Percentiles rank a stretch among this genome's conserved stretches.
Evolutionary conservation across 2,113 vertebrate genomes (phyloP).

Genomic region (Eudyptes chrysolophus): DNA sequence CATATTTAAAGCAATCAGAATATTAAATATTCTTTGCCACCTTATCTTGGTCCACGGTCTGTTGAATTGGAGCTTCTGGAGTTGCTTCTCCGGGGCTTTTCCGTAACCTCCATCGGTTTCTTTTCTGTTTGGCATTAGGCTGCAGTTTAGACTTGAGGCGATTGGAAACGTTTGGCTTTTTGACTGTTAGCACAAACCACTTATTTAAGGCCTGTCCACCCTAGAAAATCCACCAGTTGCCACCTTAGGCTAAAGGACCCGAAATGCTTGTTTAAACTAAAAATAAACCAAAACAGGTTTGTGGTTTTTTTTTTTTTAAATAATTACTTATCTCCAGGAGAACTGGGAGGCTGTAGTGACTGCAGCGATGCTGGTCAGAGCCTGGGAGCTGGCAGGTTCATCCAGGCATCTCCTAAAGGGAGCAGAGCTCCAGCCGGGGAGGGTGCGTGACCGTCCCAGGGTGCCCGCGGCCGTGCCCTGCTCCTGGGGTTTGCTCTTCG

Average conservation of each 20-base stretch:
- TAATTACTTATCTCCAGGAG: background rate
- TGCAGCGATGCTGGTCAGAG: background rate
- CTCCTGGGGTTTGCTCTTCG: background rate
- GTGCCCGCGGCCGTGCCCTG: background rate
- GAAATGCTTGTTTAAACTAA: rapidly evolving
- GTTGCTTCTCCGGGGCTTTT: background rate
- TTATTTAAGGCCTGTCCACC: background rate
- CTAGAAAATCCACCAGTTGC: rapidly evolving
- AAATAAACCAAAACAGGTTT: background rate
- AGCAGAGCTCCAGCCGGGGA: rapidly evolving
- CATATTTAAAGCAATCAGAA: background rate
- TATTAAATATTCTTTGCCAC: background rate
- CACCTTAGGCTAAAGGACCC: background rate
- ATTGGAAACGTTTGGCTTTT: background rate
- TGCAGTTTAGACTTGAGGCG: background rate
- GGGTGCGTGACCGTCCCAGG: background rate
- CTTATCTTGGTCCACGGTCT: background rate
- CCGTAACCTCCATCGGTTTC: rapidly evolving
- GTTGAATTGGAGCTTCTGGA: background rate
- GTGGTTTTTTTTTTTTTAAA: no score
- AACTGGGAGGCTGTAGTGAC: background rate
- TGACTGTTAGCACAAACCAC: background rate
- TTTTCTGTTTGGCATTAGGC: rapidly evolving
- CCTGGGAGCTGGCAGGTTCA: background rate
- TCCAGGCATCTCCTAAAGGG: rapidly evolving